Base-by-base conservation (phyloP, 2,888 invertebrate genomes). In the Camponotus fellah region DNA sequence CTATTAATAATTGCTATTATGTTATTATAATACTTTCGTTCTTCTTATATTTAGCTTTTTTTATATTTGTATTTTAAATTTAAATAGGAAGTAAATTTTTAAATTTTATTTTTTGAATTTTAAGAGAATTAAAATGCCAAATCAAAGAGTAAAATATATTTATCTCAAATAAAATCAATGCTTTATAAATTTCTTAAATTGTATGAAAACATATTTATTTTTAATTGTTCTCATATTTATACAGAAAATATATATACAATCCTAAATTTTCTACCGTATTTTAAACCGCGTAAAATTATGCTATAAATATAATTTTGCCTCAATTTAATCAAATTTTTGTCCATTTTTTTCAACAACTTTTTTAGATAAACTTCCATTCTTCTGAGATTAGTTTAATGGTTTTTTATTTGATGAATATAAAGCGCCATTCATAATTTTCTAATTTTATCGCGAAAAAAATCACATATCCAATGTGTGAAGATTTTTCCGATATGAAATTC, bases 401-500 rank as follows among this genome's bases (percentile, higher is more conserved):
- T 88, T 90, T 87, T 91, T 91, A 90, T 91, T 79, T 82, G 40
- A 60, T 76, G 65, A 83, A 86, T 71, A 82, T 53, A 49, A 68
- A 49, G 62, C 60, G 53, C 64, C 56, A 26, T 65, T 49, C 46
- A 85, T 90, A 88, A 89, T 88, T 87, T 85, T 84, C 77, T 85
- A 82, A 83, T 84, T 77, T 66, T 21, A 68, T 77, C 68, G 72
- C 37, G 53, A 64, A 62, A 69, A 58, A 68, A 65, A 86, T 86
- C 85, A 40, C 79, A 62, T 21, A 49, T 60, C 82, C 81, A 40
- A 75, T n/a, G 64, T 71, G 69, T 53, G 80, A 77, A 87, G 71
- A 90, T 88, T 85, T 76, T 87, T 74, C 68, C 77, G 83, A 81
- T 83, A 85, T 82, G 84, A 88, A 87, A 90, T 90, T 90, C 91